phyloP scores from a whole-genome alignment of 2,113 vertebrate genomes.

The Acanthisitta chloris region DNA sequence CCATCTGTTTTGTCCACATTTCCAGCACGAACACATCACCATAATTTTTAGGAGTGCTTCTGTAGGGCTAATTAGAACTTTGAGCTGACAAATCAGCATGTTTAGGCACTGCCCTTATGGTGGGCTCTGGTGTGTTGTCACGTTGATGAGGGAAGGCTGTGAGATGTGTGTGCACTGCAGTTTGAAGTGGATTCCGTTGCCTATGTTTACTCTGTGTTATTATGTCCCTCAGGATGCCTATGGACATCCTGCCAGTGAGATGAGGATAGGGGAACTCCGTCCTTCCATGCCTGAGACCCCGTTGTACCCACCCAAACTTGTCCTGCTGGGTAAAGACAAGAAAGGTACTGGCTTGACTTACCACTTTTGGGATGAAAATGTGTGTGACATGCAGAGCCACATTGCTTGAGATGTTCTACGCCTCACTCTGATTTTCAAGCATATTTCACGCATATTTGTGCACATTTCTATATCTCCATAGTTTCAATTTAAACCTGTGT shows the following conservation, averaged over 20 bases:
- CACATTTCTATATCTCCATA: accelerated
- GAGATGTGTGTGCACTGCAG: neutral
- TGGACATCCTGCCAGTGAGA: conserved; percentile 93
- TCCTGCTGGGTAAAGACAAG: conserved; percentile 96
- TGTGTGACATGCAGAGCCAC: neutral
- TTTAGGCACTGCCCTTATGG: neutral
- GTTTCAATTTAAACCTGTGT: neutral
- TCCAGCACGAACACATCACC: neutral
- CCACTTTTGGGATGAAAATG: neutral
- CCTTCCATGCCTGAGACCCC: conserved; percentile 94
- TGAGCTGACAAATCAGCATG: neutral
- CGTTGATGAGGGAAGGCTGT: neutral
- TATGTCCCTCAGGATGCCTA: conserved; percentile 88
- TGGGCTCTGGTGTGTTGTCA: neutral
- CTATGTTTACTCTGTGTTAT: neutral
- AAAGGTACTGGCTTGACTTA: conserved; percentile 83
- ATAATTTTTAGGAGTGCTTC: neutral
- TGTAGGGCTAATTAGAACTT: neutral
- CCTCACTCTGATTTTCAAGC: neutral
- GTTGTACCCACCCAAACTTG: conserved; percentile 97
- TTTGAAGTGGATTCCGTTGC: neutral
- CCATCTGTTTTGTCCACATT: neutral
- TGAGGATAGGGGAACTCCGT: conserved; percentile 97
- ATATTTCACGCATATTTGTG: accelerated
- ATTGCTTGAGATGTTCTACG: neutral